phyloP scores from a whole-genome alignment of 2,113 vertebrate genomes.

The human (Homo sapiens) region GRCh38 chr2:151941001-151941500 shows the following conservation, averaged over 20 bases:
- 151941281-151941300: too few species aligned
- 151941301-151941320: too few species aligned
- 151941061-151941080: conserved; percentile 65
- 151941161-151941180: conserved; percentile 37
- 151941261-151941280: background rate
- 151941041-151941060: conserved; percentile 59
- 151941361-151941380: too few species aligned
- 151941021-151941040: conserved; percentile 51
- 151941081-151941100: conserved; percentile 61
- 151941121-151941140: conserved; percentile 62
- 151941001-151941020: conserved; percentile 21
- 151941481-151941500: too few species aligned
- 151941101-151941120: conserved; percentile 54
- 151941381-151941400: too few species aligned
- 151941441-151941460: too few species aligned
- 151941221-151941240: background rate
- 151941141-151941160: conserved; percentile 50
- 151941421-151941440: too few species aligned
- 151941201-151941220: background rate
- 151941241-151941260: background rate
- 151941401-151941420: too few species aligned
- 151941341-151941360: too few species aligned
- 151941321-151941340: too few species aligned
- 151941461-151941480: too few species aligned
- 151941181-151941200: conserved; percentile 14